These are phyloP conservation scores for Mormyrus hasselquistii DNA, from an alignment of 2,797 vertebrate species.

Conservation along the genomic window DNA sequence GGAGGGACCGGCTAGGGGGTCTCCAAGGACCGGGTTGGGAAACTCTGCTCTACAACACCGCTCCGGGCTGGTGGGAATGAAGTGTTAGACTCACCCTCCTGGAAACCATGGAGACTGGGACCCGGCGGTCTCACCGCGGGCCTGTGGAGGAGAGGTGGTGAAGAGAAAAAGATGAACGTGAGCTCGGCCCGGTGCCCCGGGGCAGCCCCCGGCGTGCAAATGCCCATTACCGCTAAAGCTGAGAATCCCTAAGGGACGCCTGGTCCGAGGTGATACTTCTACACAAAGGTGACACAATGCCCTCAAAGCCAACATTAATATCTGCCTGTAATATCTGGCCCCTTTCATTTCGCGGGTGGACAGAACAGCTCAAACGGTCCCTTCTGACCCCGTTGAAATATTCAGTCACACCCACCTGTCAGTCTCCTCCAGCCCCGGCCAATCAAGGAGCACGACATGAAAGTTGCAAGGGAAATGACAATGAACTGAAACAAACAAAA, in stretches of 20 bases:
- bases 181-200: background rate
- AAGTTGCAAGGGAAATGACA: constrained; percentile 66
- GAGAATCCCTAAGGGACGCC: background rate
- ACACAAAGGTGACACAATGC: background rate
- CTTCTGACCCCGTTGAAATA: background rate
- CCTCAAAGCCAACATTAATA: background rate
- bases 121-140: constrained; percentile 79
- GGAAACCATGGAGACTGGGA: constrained; percentile 87
- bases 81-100: constrained; percentile 74
- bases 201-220: background rate
- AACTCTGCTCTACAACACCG: background rate
- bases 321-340: background rate
- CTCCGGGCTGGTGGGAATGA: constrained; percentile 13
- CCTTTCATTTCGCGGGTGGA: background rate
- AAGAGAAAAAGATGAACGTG: background rate
- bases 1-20: background rate
- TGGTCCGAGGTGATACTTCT: background rate
- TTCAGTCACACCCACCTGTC: constrained; percentile 71
- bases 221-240: background rate
- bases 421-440: constrained; percentile 52
- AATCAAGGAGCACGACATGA: constrained; percentile 67
- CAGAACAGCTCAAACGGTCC: background rate
- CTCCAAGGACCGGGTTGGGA: background rate
- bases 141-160: constrained; percentile 56
- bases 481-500: constrained; percentile 76